Percentiles rank a stretch among this genome's conserved stretches.
phyloP scores from a whole-genome alignment of 1,140 invertebrate genomes.

The Aphaenogaster ashmeadi region DNA sequence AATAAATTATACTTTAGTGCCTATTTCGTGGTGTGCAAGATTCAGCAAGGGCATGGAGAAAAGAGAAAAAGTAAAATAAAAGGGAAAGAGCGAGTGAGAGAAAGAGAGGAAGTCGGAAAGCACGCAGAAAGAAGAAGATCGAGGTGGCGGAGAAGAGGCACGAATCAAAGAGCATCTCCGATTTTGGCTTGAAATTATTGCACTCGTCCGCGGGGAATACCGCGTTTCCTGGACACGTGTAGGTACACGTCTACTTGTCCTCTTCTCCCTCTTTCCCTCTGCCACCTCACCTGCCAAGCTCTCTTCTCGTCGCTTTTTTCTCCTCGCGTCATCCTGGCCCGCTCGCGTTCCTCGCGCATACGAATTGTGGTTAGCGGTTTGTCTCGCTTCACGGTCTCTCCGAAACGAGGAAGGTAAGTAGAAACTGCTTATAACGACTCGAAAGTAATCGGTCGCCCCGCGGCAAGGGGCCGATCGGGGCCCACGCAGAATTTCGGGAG shows the following conservation, averaged over 20 bases:
- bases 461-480: constrained; percentile 27
- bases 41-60: background rate
- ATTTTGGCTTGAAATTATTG: constrained; percentile 68
- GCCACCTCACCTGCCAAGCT: background rate
- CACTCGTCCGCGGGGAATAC: constrained; percentile 23
- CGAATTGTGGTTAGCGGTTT: constrained; percentile 78
- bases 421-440: constrained; percentile 70
- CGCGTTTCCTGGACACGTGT: constrained; percentile 45
- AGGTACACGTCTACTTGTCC: constrained; percentile 10
- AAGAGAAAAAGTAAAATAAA: background rate
- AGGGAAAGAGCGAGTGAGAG: background rate
- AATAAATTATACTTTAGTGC: constrained; percentile 74
- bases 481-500: constrained; percentile 43
- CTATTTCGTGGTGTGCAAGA: constrained; percentile 66
- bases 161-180: constrained; percentile 46
- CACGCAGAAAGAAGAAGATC: background rate
- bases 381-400: constrained; percentile 73
- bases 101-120: constrained; percentile 23
- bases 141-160: constrained; percentile 12
- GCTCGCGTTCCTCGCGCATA: constrained; percentile 57
- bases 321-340: constrained; percentile 42
- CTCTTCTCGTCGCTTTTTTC: constrained; percentile 14
- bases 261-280: background rate
- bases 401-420: constrained; percentile 72
- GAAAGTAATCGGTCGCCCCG: constrained; percentile 72